Percentiles rank a stretch among this genome's conserved stretches.
These are phyloP conservation scores for Lacerta bilineata DNA, from an alignment of 2,797 vertebrate species.

Conservation along the genomic window DNA sequence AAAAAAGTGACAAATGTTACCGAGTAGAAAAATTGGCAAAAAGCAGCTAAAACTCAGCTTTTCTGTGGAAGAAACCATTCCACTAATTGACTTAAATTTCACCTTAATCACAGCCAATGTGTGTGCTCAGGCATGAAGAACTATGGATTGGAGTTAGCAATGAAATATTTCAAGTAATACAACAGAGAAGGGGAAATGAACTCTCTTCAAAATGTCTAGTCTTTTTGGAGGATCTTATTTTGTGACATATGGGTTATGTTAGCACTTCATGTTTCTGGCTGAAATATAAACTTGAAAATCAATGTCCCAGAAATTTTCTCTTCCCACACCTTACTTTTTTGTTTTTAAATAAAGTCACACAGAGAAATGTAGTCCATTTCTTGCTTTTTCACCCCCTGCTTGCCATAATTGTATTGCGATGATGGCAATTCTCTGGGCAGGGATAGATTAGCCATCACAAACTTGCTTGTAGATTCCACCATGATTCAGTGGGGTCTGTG, in stretches of 20 bases:
- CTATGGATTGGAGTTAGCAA: conserved; percentile 64
- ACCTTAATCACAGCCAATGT: conserved; percentile 54
- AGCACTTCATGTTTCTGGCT: conserved; percentile 71
- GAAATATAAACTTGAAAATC: conserved; percentile 71
- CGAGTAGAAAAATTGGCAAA: conserved; percentile 21
- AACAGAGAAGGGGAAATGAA: conserved; percentile 71
- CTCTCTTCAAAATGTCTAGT: conserved; percentile 66
- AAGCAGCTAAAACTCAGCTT: conserved; percentile 40
- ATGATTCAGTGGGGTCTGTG: not conserved
- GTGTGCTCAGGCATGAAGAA: conserved; percentile 59
- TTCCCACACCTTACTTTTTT: conserved; percentile 60
- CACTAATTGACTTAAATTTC: conserved; percentile 46
- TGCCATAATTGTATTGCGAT: conserved; percentile 46
- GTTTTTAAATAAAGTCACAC: conserved; percentile 49
- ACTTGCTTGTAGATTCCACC: conserved; percentile 45
- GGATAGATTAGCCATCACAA: conserved; percentile 48
- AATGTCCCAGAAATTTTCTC: conserved; percentile 74
- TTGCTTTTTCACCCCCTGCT: conserved; percentile 63
- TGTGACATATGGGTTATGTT: conserved; percentile 75
- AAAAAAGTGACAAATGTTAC: conserved; percentile 44
- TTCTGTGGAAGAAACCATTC: conserved; percentile 53
- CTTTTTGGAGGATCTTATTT: conserved; percentile 65
- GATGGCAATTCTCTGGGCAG: conserved; percentile 51
- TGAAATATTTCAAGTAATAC: conserved; percentile 73
- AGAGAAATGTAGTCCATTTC: conserved; percentile 58